Percentiles rank a stretch among this genome's conserved stretches.
These are phyloP conservation scores for Thalassoma bifasciatum DNA, from an alignment of 2,113 vertebrate genomes.

Conservation along the genomic window DNA sequence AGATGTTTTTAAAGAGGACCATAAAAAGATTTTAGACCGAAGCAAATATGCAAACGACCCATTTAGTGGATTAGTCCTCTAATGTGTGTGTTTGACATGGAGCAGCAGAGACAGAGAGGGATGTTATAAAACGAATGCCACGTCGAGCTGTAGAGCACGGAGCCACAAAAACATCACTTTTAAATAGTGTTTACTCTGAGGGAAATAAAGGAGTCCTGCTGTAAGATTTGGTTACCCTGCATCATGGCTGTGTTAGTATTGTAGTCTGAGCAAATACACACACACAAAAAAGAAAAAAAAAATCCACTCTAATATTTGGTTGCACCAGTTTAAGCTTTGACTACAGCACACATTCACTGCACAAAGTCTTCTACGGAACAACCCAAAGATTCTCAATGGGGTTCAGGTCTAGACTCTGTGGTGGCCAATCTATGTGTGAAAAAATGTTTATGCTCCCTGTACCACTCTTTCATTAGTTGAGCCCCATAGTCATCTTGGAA, in stretches of 20 bases:
- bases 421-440: too few relatives aligned
- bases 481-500: too few relatives aligned
- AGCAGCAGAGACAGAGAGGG: slow-evolving; percentile 2
- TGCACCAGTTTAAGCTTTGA: too few relatives aligned
- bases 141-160: not conserved
- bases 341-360: too few relatives aligned
- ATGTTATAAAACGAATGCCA: not conserved
- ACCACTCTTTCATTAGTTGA: too few relatives aligned
- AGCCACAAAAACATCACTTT: not conserved
- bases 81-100: slow-evolving; percentile 46
- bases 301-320: too few relatives aligned
- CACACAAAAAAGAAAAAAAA: too few relatives aligned
- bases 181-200: not conserved
- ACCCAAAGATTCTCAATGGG: too few relatives aligned
- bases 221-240: not conserved
- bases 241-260: not conserved
- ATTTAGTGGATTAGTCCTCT: slow-evolving; percentile 47
- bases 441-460: too few relatives aligned
- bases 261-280: too few relatives aligned
- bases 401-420: too few relatives aligned
- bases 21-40: slow-evolving; percentile 54
- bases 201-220: not conserved
- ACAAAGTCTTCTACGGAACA: too few relatives aligned
- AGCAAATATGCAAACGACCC: slow-evolving; percentile 49
- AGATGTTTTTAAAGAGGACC: slow-evolving; percentile 57